phyloP scores from a whole-genome alignment of 2,797 vertebrate species.

The Neoniphon sammara region DNA sequence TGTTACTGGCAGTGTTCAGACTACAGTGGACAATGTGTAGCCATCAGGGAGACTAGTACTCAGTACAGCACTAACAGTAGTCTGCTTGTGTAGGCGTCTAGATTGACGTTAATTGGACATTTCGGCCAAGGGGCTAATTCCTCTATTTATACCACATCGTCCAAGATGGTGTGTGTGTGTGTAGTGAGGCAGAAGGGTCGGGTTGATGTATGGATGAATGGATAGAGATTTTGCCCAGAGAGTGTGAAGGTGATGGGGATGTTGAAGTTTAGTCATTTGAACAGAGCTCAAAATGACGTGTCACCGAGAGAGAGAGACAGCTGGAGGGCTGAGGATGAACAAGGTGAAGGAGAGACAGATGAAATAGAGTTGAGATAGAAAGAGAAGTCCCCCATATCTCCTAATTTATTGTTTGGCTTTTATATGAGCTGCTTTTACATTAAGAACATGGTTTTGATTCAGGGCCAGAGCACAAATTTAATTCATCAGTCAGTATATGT shows the following conservation, averaged over 20 bases:
- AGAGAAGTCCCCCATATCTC: neutral
- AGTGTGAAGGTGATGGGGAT: conserved; percentile 66
- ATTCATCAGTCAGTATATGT: too few species aligned
- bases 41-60: conserved; percentile 35
- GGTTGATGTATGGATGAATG: conserved; percentile 52
- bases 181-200: conserved; percentile 31
- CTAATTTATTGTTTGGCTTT: neutral
- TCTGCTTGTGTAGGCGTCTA: conserved; percentile 47
- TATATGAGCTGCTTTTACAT: too few species aligned
- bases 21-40: conserved; percentile 38
- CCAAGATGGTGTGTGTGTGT: conserved; percentile 16
- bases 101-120: conserved; percentile 73
- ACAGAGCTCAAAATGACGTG: conserved; percentile 45
- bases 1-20: conserved; percentile 39
- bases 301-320: conserved; percentile 31
- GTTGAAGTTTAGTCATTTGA: conserved; percentile 62
- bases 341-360: conserved; percentile 4
- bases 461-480: too few species aligned
- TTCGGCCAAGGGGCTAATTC: conserved; percentile 57
- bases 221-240: conserved; percentile 42
- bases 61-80: conserved; percentile 40
- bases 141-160: conserved; percentile 57
- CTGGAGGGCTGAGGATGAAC: conserved; percentile 41
- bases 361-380: conserved; percentile 23
- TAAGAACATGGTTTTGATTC: too few species aligned